phyloP scores from a whole-genome alignment of 2,888 invertebrate genomes.

The Margaritifera margaritifera region DNA sequence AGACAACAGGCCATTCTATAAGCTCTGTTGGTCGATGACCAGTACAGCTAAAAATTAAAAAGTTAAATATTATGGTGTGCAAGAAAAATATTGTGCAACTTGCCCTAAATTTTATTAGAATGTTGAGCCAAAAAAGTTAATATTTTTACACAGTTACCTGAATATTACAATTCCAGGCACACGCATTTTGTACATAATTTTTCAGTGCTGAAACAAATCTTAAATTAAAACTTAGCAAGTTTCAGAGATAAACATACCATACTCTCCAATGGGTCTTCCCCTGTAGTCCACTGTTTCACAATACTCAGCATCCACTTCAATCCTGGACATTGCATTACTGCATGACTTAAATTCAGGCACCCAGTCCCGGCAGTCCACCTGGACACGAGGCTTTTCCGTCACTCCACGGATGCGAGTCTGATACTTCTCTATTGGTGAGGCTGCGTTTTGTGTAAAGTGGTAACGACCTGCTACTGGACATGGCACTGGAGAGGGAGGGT shows the following conservation, averaged over 20 bases:
- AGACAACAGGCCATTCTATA: no score
- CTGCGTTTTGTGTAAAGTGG: slow-evolving; percentile 86
- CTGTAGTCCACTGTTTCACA: slow-evolving; percentile 96
- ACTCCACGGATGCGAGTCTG: slow-evolving; percentile 96
- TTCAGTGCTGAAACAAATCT: no score
- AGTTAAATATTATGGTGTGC: no score
- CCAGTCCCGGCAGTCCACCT: slow-evolving; percentile 92
- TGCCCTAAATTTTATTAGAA: no score
- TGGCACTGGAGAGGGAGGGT: slow-evolving; percentile 87
- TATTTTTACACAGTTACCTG: no score
- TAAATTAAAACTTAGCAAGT: no score
- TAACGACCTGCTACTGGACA: slow-evolving; percentile 98
- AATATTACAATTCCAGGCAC: no score
- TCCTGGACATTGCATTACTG: slow-evolving; percentile 90
- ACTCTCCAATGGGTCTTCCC: slow-evolving; percentile 85
- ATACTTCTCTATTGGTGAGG: slow-evolving; percentile 75
- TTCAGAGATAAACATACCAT: slow-evolving; percentile 79
- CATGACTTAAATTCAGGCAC: slow-evolving; percentile 97
- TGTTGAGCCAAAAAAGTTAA: no score
- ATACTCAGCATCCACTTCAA: slow-evolving; percentile 95
- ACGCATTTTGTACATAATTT: no score
- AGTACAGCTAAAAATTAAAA: no score
- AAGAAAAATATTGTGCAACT: no score
- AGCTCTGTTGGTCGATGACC: no score
- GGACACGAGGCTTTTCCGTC: slow-evolving; percentile 92